phyloP scores from a whole-genome alignment of 2,113 vertebrate genomes.

The Odocoileus virginianus region DNA sequence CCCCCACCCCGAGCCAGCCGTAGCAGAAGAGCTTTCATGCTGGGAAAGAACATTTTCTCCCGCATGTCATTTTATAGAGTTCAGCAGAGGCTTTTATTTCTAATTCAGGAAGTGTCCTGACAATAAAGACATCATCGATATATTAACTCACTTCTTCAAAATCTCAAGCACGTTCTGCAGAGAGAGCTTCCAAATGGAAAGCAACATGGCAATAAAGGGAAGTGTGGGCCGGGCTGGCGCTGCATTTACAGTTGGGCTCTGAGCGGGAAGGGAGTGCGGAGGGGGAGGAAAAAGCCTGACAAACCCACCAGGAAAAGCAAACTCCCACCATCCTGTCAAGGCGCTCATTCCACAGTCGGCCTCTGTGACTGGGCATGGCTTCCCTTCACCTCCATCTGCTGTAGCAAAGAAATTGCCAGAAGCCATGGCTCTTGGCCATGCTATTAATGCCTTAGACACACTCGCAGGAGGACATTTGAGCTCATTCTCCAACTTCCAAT shows the following conservation, averaged over 20 bases:
- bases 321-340: accelerated
- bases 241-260: background rate
- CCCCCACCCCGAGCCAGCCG: accelerated
- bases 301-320: background rate
- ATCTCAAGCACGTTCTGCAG: background rate
- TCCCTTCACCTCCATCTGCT: background rate
- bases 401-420: background rate
- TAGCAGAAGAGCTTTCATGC: background rate
- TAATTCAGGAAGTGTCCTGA: slow-evolving; percentile 37
- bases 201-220: background rate
- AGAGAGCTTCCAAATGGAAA: slow-evolving; percentile 9
- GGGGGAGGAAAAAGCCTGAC: accelerated
- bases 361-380: background rate
- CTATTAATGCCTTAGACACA: background rate
- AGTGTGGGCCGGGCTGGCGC: background rate
- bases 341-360: accelerated
- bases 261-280: background rate
- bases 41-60: background rate
- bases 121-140: slow-evolving; percentile 42
- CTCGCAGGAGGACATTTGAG: background rate
- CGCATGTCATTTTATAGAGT: background rate
- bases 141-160: slow-evolving; percentile 22
- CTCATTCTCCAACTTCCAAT: background rate
- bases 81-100: background rate
- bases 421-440: background rate